Evolutionary conservation across 2,797 vertebrate genomes (phyloP), one percentile per base, ranked within the genome.

Genomic region (Chromis chromis): DNA sequence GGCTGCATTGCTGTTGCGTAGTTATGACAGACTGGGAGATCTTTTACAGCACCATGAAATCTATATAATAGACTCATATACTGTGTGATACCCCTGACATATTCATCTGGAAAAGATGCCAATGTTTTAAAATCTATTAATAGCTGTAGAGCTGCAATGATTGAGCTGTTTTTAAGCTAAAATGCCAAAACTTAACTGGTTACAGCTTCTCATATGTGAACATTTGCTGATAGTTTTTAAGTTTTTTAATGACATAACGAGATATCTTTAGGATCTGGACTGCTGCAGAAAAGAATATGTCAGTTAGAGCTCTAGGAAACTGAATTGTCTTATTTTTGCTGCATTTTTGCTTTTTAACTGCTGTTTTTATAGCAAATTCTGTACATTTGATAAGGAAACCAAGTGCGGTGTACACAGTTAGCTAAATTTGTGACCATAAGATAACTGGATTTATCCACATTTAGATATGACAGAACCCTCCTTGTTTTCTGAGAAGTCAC

Each of bases 11-110:
- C 9, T 28, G 33, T 6, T 63, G 17, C 44, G 65, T 70, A 21
- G 82, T 44, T 55, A 19, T 62, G 25, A 64, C 67, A 56, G 52
- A 71, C 42, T 39, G 17, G 10, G 27, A 46, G 27, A 40, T 55
- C 24, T 71, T 57, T 22, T 22, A 49, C 44, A 40, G 39, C 48
- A 17, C 49, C 59, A 24, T 63, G 24, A 59, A 55, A 42, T 46
- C 13, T 22, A 46, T 42, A 31, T 69, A 14, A 54, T 8, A 46
- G 9, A 46, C 44, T 9, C 19, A 46, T 46, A 46, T 46, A 42
- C 40, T 42, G 40, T 16, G 16, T 17, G 42, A 46, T 46, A 19
- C 7, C 40, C 36, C 11, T 22, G 27, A 48, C 10, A 66, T 13
- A 50, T 50, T 61, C 6, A 46, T 1, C 9, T 58, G 11, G 24